phyloP scores from a whole-genome alignment of 1,140 invertebrate genomes.

The Semibalanus balanoides region DNA sequence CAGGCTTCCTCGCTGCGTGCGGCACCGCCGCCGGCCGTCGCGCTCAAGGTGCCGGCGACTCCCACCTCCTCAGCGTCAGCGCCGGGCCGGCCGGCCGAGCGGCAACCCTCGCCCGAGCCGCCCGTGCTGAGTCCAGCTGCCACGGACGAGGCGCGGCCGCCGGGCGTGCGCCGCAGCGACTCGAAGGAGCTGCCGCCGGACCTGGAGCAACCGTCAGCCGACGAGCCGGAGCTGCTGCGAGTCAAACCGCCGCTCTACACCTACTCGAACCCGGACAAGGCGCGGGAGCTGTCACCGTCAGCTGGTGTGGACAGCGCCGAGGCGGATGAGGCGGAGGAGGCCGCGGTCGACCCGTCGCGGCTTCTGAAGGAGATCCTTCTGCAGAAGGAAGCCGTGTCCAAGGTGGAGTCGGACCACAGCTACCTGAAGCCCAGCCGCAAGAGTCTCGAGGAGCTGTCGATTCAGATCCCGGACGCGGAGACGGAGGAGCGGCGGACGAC shows the following conservation, averaged over 20 bases:
- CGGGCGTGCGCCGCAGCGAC: neutral
- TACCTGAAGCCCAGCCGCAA: constrained; percentile 10
- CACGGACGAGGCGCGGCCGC: neutral
- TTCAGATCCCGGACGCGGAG: constrained; percentile 4
- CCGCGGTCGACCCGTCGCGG: neutral
- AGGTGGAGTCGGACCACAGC: constrained; percentile 3
- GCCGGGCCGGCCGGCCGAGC: neutral
- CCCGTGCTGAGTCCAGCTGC: neutral
- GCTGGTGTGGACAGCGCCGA: neutral
- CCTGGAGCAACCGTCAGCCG: constrained; percentile 15
- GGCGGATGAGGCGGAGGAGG: neutral
- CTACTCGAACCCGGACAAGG: constrained; percentile 50
- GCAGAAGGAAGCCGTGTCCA: neutral
- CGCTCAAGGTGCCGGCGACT: neutral
- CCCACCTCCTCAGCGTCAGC: neutral
- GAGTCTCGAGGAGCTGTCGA: constrained; percentile 20
- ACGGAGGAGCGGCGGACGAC: neutral
- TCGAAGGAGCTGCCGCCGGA: neutral
- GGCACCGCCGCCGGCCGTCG: neutral
- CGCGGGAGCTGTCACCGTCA: neutral
- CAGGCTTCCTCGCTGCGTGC: neutral
- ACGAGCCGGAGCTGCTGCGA: constrained; percentile 50
- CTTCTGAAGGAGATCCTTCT: neutral
- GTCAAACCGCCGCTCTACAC: constrained; percentile 56
- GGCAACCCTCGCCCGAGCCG: neutral